These are phyloP conservation scores for Patella caerulea DNA, from an alignment of 2,888 invertebrate species.

Conservation along the genomic window DNA sequence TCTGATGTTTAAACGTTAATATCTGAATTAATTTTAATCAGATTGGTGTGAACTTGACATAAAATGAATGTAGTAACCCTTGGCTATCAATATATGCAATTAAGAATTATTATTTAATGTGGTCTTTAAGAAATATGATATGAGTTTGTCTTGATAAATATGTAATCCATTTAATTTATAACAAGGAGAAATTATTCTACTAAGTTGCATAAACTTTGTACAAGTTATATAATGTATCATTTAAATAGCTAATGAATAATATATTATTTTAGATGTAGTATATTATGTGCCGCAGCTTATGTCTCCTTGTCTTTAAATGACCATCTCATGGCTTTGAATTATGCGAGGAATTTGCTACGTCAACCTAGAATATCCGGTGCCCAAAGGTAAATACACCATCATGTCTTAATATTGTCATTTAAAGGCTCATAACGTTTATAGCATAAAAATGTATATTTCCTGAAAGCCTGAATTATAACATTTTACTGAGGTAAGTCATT, in stretches of 20 bases:
- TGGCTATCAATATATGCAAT: too few relatives aligned
- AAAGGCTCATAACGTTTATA: too few relatives aligned
- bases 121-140: too few relatives aligned
- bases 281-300: conserved; percentile 86
- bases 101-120: too few relatives aligned
- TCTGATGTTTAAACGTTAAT: too few relatives aligned
- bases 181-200: neutral
- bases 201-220: neutral
- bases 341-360: conserved; percentile 82
- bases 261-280: conserved; percentile 73
- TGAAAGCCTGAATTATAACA: too few relatives aligned
- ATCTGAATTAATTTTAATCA: too few relatives aligned
- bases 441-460: too few relatives aligned
- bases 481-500: too few relatives aligned
- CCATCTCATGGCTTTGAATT: conserved; percentile 83
- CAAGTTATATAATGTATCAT: neutral
- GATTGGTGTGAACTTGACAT: too few relatives aligned
- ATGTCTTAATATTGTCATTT: too few relatives aligned
- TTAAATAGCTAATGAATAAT: conserved; percentile 25
- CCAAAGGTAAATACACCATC: conserved; percentile 75
- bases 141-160: neutral
- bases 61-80: too few relatives aligned
- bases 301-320: conserved; percentile 88
- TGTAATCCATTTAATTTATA: neutral
- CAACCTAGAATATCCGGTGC: conserved; percentile 82